Evolutionary conservation across 2,797 vertebrate species (phyloP).

Genomic region (Eospalax fontanierii): DNA sequence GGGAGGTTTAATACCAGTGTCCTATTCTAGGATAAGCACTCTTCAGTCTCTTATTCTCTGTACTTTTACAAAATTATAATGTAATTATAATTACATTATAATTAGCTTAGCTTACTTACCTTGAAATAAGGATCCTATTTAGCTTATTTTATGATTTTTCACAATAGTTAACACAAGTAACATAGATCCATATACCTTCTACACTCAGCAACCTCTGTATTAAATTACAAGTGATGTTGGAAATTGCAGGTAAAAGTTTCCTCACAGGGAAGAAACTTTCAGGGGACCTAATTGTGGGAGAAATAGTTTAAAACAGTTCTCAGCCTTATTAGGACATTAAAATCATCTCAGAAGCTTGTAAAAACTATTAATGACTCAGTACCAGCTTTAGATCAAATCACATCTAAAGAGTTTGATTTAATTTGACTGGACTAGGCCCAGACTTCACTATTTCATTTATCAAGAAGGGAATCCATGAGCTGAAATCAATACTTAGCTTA

Average conservation of each 20-base stretch:
- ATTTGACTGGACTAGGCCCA: background rate
- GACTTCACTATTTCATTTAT: background rate
- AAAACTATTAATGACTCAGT: constrained; percentile 28
- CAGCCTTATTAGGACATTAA: constrained; percentile 55
- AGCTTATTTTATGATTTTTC: constrained; percentile 37
- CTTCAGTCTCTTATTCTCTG: background rate
- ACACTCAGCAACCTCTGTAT: constrained; percentile 28
- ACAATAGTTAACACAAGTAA: constrained; percentile 21
- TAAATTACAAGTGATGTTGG: constrained; percentile 50
- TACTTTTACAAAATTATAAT: too few relatives aligned
- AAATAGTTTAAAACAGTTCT: constrained; percentile 54
- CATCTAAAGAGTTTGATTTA: constrained; percentile 36
- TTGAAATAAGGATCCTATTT: constrained; percentile 33
- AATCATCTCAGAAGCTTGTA: background rate
- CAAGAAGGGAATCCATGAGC: background rate
- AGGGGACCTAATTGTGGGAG: background rate
- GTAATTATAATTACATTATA: too few relatives aligned
- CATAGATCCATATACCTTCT: background rate
- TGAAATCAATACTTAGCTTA: constrained; percentile 15
- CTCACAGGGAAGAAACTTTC: constrained; percentile 20
- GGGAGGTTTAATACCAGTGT: too few relatives aligned
- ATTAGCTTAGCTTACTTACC: background rate
- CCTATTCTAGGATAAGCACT: too few relatives aligned
- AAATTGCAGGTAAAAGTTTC: constrained; percentile 37
- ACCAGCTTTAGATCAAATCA: constrained; percentile 19